Evolutionary conservation across 2,888 invertebrate genomes (phyloP), one percentile per base, ranked within the genome.

Genomic region (Stramonita haemastoma): DNA sequence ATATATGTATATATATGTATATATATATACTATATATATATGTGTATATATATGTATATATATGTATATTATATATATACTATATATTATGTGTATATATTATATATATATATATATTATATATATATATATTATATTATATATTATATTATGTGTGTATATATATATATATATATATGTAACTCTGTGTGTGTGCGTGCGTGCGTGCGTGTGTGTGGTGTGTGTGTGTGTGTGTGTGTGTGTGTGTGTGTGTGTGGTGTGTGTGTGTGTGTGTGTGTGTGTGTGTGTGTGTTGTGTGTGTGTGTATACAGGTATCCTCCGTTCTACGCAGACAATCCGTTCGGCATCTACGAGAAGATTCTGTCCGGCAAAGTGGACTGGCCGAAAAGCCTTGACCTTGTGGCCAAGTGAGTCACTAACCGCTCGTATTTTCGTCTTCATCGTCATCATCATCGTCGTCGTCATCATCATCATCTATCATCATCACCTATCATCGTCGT

Each of bases 311-410:
- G 96, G 26, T 98, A 98, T 96, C 99, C 99, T 22, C 99, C 99
- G 22, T 99, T 99, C 96, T 99, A 98, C 96, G 99, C 99, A 95
- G 98, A 99, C 96, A 98, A 98, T 96, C 98, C 99, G 0, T 98
- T 99, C 95, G 98, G 98, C 46, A 99, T 99, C 93, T 99, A 99
- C 96, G 99, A 99, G 96, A 99, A 99, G 96, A 99, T 99, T 93
- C 96, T 99, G 81, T 98, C 98, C 91, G 99, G 99, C 0, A 98
- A 98, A 96, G 98, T 99, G 94, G 99, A 99, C 94, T 99, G 98
- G 98, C 98, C 99, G 0, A 97, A 98, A 92, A 98, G 98, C 95
- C 97, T 99, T 95, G 99, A 99, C 96, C 98, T 98, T 11, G 97
- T 98, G 83, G 99, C 98, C 88, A 99, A 99, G 97, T 96, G 94